Evolutionary conservation across 1,140 invertebrate genomes (phyloP).

Genomic region (Ruditapes philippinarum): DNA sequence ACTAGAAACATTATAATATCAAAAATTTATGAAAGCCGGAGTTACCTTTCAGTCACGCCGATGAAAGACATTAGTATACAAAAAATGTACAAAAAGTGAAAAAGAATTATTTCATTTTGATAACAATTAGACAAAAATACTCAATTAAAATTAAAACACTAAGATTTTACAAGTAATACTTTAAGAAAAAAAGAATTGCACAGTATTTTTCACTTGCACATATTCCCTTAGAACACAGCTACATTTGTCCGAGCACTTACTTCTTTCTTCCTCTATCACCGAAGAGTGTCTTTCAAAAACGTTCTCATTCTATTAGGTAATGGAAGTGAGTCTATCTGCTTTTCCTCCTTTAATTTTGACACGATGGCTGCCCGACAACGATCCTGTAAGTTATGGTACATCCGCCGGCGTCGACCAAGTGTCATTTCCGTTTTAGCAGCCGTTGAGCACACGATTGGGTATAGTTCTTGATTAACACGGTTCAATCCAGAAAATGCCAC

Average conservation of each 20-base stretch:
- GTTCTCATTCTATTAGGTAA: slow-evolving; percentile 83
- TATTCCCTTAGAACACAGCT: no score
- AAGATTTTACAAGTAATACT: no score
- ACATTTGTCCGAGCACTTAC: no score
- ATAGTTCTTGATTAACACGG: slow-evolving; percentile 88
- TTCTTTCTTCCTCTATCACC: not conserved
- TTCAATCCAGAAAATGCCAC: slow-evolving; percentile 88
- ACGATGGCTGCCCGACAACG: slow-evolving; percentile 85
- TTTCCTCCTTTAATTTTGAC: slow-evolving; percentile 69
- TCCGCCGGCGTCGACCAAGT: slow-evolving; percentile 88
- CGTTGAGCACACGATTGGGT: slow-evolving; percentile 91
- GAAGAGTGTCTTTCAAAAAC: slow-evolving; percentile 78
- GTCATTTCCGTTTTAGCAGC: slow-evolving; percentile 93
- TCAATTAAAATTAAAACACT: slow-evolving; percentile 4
- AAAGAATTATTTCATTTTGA: not conserved
- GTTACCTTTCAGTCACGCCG: no score
- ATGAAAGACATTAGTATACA: slow-evolving; percentile 26
- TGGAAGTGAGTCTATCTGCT: slow-evolving; percentile 78
- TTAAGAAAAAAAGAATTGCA: slow-evolving; percentile 6
- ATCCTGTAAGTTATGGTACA: slow-evolving; percentile 91
- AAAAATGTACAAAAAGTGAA: not conserved
- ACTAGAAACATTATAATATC: no score
- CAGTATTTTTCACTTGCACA: not conserved
- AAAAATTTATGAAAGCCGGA: no score
- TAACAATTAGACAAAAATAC: not conserved